phyloP scores from a whole-genome alignment of 1,140 invertebrate genomes.

The Rhyzopertha dominica region DNA sequence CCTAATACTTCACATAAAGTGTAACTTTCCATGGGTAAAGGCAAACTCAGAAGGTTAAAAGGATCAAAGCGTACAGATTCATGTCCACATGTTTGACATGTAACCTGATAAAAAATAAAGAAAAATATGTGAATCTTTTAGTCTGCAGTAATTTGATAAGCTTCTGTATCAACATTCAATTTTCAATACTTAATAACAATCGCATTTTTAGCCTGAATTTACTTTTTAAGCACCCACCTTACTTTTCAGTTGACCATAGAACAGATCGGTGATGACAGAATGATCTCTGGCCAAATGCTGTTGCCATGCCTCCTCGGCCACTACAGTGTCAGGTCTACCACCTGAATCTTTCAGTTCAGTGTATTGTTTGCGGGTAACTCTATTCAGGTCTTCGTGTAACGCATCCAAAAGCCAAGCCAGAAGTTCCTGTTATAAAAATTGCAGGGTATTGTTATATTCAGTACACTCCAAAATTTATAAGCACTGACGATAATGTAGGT shows the following conservation, averaged over 20 bases:
- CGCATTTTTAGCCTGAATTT: no score
- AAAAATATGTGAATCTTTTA: no score
- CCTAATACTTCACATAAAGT: constrained; percentile 68
- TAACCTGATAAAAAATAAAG: constrained; percentile 48
- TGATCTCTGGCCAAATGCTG: constrained; percentile 73
- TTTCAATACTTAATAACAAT: no score
- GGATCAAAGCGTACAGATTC: constrained; percentile 84
- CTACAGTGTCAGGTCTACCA: constrained; percentile 68
- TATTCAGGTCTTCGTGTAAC: constrained; percentile 85
- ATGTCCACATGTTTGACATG: constrained; percentile 71
- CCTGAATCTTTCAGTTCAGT: constrained; percentile 72
- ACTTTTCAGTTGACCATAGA: constrained; percentile 87
- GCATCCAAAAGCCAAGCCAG: constrained; percentile 84
- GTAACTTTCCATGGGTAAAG: constrained; percentile 75
- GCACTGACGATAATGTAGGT: no score
- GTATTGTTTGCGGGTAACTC: constrained; percentile 63
- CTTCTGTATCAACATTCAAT: no score
- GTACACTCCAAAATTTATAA: no score
- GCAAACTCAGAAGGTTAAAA: constrained; percentile 81
- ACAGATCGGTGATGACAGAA: constrained; percentile 83
- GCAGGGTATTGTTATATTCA: no score
- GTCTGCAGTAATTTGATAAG: no score
- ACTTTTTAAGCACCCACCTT: constrained; percentile 52
- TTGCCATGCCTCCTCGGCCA: constrained; percentile 77
- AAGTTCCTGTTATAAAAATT: constrained; percentile 57